Evolutionary conservation across 1,140 invertebrate species (phyloP).

Genomic region (Branchinecta lynchi): DNA sequence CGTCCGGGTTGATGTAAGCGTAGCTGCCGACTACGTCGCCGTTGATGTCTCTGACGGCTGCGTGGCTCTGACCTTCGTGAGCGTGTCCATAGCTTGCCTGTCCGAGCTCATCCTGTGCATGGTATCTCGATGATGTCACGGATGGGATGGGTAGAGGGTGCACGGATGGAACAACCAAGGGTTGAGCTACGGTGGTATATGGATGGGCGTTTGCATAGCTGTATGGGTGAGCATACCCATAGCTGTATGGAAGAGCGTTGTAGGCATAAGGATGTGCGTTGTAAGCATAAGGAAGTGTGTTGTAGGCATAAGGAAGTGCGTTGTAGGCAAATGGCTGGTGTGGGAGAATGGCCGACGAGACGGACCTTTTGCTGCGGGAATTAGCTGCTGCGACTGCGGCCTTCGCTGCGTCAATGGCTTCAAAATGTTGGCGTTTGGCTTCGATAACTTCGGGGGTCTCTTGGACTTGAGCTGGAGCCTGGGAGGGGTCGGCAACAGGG

Average conservation of each 20-base stretch:
- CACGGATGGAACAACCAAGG: too few relatives aligned
- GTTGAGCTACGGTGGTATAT: too few relatives aligned
- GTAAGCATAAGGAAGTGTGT: not conserved
- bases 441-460: conserved; percentile 27
- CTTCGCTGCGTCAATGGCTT: conserved; percentile 11
- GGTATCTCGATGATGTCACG: conserved; percentile 28
- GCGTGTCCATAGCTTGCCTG: conserved; percentile 30
- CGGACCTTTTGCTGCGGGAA: conserved; percentile 15
- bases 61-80: not conserved
- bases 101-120: conserved; percentile 38
- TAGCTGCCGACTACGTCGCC: conserved; percentile 23
- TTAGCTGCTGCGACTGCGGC: conserved; percentile 23
- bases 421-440: conserved; percentile 17
- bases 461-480: conserved; percentile 25
- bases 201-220: too few relatives aligned
- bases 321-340: conserved; percentile 23
- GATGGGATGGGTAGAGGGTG: not conserved
- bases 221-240: not conserved
- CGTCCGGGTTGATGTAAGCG: conserved; percentile 24
- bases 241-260: conserved; percentile 17
- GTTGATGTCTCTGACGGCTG: conserved; percentile 18
- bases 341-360: conserved; percentile 19
- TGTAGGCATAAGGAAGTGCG: conserved; percentile 18
- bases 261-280: conserved; percentile 15
- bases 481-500: conserved; percentile 16